Percentiles rank a stretch among this genome's conserved stretches.
Conservation (phyloP, 2,113 vertebrate genomes). For the Rhinopomastus cyanomelas region DNA sequence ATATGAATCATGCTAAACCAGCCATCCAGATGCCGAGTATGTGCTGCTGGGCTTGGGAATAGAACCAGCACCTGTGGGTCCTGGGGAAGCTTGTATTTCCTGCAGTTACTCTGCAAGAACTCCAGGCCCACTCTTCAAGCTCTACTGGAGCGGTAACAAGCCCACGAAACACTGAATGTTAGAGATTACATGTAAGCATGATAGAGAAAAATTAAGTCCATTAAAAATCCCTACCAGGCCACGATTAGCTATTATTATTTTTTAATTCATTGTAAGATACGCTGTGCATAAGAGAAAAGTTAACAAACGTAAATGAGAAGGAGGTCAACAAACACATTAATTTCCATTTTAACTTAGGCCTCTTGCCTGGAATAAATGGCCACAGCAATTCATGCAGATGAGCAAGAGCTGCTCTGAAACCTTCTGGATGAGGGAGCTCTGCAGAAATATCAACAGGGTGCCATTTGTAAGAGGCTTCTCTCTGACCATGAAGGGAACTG, state of each 20-base stretch:
- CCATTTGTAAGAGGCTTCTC: neutral
- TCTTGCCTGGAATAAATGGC: neutral
- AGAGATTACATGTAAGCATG: conserved; percentile 2
- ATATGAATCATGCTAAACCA: neutral
- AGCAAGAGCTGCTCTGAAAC: neutral
- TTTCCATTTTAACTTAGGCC: conserved; percentile 17
- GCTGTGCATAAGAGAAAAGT: neutral
- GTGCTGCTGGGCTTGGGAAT: neutral
- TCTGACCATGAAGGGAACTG: neutral
- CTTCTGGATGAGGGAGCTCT: neutral
- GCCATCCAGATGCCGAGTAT: neutral
- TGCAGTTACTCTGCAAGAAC: neutral
- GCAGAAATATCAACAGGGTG: neutral
- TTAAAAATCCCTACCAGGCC: conserved; percentile 32
- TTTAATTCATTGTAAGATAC: conserved; percentile 50
- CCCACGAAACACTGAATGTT: conserved; percentile 7
- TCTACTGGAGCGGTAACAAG: neutral
- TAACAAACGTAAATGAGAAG: conserved; percentile 18
- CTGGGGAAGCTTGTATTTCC: neutral
- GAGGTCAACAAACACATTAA: conserved; percentile 28
- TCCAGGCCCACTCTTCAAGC: neutral
- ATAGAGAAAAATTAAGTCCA: conserved; percentile 43
- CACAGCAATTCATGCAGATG: neutral
- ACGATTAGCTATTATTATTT: conserved; percentile 28
- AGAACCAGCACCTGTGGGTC: neutral